Base-by-base conservation (phyloP, 2,888 invertebrate genomes). In the Axea sp. region DNA sequence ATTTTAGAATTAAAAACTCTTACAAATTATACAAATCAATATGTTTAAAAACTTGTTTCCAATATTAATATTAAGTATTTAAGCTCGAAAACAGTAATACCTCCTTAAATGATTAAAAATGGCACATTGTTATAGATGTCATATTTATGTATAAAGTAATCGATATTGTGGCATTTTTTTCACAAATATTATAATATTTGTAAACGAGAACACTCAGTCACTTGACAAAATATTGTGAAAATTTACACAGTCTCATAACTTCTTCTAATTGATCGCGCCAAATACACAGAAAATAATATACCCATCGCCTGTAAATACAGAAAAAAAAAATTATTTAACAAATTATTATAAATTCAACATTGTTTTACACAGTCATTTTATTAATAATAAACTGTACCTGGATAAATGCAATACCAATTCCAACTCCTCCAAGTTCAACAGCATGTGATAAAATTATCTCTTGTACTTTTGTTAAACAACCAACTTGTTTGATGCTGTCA, bases 351-450 rank as follows among this genome's bases (percentile, higher is more conserved):
- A 4, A 9, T 30, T 11, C n/a, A n/a, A n/a, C n/a, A n/a, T n/a
- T n/a, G n/a, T n/a, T n/a, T n/a, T n/a, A n/a, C n/a, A n/a, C n/a
- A n/a, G n/a, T n/a, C n/a, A n/a, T n/a, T n/a, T n/a, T n/a, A n/a
- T n/a, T n/a, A n/a, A n/a, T n/a, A n/a, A n/a, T n/a, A n/a, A n/a
- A n/a, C n/a, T n/a, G n/a, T 77, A 95, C 94, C 92, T 96, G 95
- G 75, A 95, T 86, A 39, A 94, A 88, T 11, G 94, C 94, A 72
- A 96, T 89, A 35, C 93, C 92, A 28, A 95, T 88, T 7, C 94
- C 95, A 71, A 92, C 91, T 0, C 92, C 91, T 0, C 94, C 95
- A 41, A 96, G 90, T 64, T 92, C 90, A 0, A 91, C 89, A 0
- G 94, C 93, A 79, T 95, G 95, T 0, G 88, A 86, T 35, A 90